These are phyloP conservation scores for Sandelia bainsii DNA, from an alignment of 2,797 vertebrate species.

Conservation along the genomic window DNA sequence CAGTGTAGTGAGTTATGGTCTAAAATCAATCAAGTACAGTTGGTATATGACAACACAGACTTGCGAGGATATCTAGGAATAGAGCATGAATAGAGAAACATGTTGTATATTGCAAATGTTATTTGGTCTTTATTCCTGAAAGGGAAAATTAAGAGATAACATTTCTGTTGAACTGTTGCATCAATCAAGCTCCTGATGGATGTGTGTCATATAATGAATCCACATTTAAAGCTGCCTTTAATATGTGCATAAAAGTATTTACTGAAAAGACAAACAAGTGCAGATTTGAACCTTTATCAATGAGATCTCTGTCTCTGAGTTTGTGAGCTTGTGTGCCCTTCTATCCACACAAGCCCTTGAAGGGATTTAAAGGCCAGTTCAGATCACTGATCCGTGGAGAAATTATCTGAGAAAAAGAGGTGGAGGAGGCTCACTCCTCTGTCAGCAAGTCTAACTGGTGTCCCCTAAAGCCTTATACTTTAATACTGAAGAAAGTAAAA, in stretches of 20 bases:
- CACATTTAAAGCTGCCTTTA: background rate
- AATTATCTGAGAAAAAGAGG: conserved; percentile 51
- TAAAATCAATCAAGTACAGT: conserved; percentile 5
- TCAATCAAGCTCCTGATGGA: background rate
- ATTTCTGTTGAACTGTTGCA: background rate
- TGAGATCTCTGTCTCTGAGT: conserved; percentile 26
- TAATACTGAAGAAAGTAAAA: conserved; percentile 25
- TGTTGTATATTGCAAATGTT: background rate
- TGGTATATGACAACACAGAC: background rate
- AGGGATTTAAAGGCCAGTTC: conserved; percentile 60
- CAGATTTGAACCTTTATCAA: conserved; percentile 44
- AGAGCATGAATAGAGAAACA: conserved; percentile 8
- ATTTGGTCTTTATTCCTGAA: background rate
- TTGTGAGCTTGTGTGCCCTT: conserved; percentile 33
- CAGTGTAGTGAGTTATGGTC: background rate
- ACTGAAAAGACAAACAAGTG: conserved; percentile 32
- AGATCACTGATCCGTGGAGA: conserved; percentile 50
- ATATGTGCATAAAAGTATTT: conserved; percentile 12
- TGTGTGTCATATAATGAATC: background rate
- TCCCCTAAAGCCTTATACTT: conserved; percentile 38
- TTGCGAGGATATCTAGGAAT: background rate
- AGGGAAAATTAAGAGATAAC: background rate
- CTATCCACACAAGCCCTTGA: conserved; percentile 45
- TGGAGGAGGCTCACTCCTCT: conserved; percentile 35
- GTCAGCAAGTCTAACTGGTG: conserved; percentile 50